Percentiles rank a stretch among this genome's conserved stretches.
Conservation (phyloP, 2,113 vertebrate genomes). For the Lutjanus erythropterus region DNA sequence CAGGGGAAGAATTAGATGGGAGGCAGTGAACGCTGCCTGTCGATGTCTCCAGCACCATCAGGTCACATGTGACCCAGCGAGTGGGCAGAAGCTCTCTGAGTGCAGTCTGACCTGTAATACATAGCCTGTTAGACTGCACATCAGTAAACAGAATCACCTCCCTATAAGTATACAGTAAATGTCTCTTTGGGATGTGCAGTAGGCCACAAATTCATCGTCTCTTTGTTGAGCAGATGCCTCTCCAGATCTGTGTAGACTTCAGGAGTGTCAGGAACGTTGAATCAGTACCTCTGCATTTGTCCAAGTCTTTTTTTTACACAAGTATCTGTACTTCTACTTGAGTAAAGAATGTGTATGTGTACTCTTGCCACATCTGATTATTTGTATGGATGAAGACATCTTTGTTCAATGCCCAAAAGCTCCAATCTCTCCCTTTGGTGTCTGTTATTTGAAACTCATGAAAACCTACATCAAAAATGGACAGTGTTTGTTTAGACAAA, state of each 20-base stretch:
- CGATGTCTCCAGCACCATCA: slow-evolving; percentile 32
- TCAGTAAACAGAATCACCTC: slow-evolving; percentile 49
- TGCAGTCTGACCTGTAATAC: slow-evolving; percentile 11
- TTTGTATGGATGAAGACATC: slow-evolving; percentile 38
- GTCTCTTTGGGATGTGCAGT: slow-evolving; percentile 35
- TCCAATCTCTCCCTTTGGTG: slow-evolving; percentile 24
- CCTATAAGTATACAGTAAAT: slow-evolving; percentile 42
- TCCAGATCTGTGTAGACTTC: slow-evolving; percentile 16
- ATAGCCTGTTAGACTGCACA: slow-evolving; percentile 45
- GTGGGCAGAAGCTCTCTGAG: slow-evolving; percentile 31
- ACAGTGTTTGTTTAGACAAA: slow-evolving; percentile 54
- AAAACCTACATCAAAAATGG: slow-evolving; percentile 47
- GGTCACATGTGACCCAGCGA: slow-evolving; percentile 48
- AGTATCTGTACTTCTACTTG: too few relatives aligned
- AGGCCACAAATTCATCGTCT: slow-evolving; percentile 30
- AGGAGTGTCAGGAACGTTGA: too few relatives aligned
- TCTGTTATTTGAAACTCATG: slow-evolving; percentile 36
- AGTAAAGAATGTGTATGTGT: too few relatives aligned
- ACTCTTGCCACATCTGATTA: too few relatives aligned
- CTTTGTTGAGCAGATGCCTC: slow-evolving; percentile 39
- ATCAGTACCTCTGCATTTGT: too few relatives aligned
- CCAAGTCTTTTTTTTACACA: too few relatives aligned
- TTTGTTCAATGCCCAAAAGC: slow-evolving; percentile 41
- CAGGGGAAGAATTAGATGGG: slow-evolving; percentile 64
- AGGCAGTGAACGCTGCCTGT: slow-evolving; percentile 42